phyloP scores from a whole-genome alignment of 1,140 invertebrate species.

The Branchinecta lindahli region DNA sequence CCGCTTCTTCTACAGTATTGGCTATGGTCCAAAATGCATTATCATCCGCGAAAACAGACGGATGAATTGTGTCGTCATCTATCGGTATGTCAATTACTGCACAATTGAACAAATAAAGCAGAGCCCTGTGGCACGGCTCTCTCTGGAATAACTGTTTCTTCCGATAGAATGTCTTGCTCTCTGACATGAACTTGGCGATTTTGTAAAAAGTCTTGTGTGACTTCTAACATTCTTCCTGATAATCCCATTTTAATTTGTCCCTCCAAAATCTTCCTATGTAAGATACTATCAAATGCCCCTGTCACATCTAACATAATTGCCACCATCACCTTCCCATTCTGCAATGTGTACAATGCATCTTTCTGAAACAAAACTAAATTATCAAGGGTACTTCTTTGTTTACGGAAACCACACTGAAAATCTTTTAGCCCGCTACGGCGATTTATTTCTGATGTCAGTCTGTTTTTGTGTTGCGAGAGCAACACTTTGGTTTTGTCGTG shows the following conservation, averaged over 20 bases:
- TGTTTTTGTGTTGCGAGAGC: no score
- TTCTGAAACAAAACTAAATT: no score
- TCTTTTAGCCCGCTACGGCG: no score
- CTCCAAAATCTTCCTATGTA: neutral
- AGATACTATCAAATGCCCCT: neutral
- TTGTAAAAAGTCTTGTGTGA: neutral
- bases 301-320: neutral
- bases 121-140: neutral
- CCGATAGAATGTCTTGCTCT: neutral
- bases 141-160: neutral
- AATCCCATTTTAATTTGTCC: neutral
- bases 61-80: neutral
- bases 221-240: neutral
- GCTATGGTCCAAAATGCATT: neutral
- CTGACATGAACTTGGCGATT: neutral
- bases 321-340: neutral
- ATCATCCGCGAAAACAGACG: conserved; percentile 4
- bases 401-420: neutral
- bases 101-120: neutral
- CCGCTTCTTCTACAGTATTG: neutral
- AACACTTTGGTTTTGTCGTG: no score
- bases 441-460: no score
- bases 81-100: neutral
- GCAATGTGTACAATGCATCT: neutral
- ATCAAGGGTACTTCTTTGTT: neutral